These are phyloP conservation scores for Oscheius sp. DNA, from an alignment of 2,888 invertebrate genomes.

Conservation along the genomic window DNA sequence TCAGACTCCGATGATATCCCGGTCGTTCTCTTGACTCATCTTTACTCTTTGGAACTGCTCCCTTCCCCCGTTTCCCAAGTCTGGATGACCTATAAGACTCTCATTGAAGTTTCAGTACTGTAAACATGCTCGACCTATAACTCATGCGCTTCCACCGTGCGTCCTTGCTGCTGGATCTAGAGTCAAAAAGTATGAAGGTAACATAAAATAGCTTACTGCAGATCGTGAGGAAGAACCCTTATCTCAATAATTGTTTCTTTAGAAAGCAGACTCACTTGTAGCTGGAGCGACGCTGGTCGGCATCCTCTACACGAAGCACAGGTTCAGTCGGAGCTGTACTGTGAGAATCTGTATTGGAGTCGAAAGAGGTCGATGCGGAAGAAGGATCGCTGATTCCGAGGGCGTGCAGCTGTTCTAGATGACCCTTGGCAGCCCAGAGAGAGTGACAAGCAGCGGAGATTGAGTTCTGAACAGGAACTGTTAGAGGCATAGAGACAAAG, in stretches of 20 bases:
- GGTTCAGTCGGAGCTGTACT: slow-evolving; percentile 38
- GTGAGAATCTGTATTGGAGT: slow-evolving; percentile 57
- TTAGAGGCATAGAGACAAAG: not conserved
- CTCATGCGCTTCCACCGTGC: slow-evolving; percentile 28
- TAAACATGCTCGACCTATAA: slow-evolving; percentile 19
- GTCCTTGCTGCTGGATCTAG: not conserved
- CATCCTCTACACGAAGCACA: slow-evolving; percentile 32
- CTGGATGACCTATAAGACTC: slow-evolving; percentile 11
- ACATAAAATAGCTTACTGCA: slow-evolving; percentile 1
- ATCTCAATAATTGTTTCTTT: not conserved
- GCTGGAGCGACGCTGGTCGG: slow-evolving; percentile 48
- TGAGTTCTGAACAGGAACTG: slow-evolving; percentile 17
- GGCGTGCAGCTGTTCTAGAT: slow-evolving; percentile 56
- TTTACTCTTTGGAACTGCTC: not conserved
- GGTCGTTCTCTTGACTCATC: not conserved
- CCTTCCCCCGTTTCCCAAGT: not conserved
- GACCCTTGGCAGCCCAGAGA: slow-evolving; percentile 56
- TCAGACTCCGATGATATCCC: not conserved
- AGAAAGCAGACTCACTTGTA: slow-evolving; percentile 50
- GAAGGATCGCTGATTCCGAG: slow-evolving; percentile 58
- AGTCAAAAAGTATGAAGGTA: not conserved
- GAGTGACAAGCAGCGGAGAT: slow-evolving; percentile 54
- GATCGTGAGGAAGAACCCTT: not conserved
- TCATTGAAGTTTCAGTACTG: not conserved
- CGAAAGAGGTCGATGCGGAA: slow-evolving; percentile 58